A percentile compares a stretch with the other conserved stretches of the same genome.
These are phyloP conservation scores for Pseudotriccus pelzelni DNA, from an alignment of 2,797 vertebrate species.

Conservation along the genomic window DNA sequence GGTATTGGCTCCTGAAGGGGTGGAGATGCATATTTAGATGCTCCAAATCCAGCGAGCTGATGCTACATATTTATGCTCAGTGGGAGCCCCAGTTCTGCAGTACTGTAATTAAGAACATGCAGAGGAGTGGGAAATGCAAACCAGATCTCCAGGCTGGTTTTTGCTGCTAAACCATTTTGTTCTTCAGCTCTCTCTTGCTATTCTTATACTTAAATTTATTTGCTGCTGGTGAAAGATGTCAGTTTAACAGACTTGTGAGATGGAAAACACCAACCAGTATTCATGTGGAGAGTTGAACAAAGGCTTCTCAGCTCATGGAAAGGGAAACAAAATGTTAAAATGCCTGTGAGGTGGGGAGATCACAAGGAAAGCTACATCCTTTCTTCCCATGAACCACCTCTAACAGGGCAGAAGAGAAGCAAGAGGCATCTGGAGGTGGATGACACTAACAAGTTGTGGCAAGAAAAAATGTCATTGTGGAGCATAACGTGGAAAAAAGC, in stretches of 20 bases:
- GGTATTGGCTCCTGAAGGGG: background rate
- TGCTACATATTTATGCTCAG: slow-evolving; percentile 4
- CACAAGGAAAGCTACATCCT: background rate
- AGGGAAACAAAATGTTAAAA: background rate
- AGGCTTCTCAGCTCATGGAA: background rate
- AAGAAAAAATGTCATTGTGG: background rate
- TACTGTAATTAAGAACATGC: slow-evolving; percentile 32
- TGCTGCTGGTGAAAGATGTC: background rate
- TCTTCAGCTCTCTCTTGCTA: background rate
- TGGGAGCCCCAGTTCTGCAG: background rate
- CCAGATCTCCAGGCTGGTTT: background rate
- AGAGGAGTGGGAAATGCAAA: slow-evolving; percentile 30
- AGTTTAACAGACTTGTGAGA: background rate
- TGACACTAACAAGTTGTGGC: background rate
- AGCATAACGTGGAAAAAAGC: background rate
- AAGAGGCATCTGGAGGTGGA: background rate
- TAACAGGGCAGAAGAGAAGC: background rate
- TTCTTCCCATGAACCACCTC: background rate
- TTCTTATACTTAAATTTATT: background rate
- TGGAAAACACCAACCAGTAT: background rate
- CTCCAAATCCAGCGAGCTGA: background rate
- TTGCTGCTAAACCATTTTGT: background rate
- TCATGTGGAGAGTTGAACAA: background rate
- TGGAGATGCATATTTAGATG: background rate
- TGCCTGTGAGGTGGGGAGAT: background rate